Conservation (phyloP, 2,797 vertebrate species). For the Danio jaintianensis region DNA sequence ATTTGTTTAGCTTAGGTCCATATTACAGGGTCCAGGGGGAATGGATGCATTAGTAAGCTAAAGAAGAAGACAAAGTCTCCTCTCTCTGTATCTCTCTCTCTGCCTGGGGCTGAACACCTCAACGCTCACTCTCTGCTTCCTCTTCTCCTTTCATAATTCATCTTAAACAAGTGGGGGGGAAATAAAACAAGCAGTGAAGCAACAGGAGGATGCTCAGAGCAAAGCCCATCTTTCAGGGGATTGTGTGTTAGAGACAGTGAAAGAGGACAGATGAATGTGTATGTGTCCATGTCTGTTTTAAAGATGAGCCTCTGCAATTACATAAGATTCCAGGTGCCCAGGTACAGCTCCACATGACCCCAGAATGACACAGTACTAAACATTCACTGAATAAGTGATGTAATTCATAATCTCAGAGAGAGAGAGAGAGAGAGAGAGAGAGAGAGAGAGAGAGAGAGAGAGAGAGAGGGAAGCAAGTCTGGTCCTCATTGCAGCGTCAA, state of each 20-base stretch:
- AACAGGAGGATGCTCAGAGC: constrained; percentile 62
- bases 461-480: not conserved
- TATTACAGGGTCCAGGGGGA: constrained; percentile 68
- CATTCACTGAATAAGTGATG: not conserved
- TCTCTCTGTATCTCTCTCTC: constrained; percentile 49
- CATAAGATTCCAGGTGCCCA: constrained; percentile 11
- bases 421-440: not conserved
- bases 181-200: constrained; percentile 65
- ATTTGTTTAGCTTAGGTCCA: constrained; percentile 65
- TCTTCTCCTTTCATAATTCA: constrained; percentile 77
- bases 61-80: constrained; percentile 50
- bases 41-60: constrained; percentile 65
- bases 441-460: too few relatives aligned
- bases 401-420: constrained; percentile 16
- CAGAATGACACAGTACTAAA: constrained; percentile 12
- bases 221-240: constrained; percentile 61
- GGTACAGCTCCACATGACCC: not conserved
- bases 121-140: constrained; percentile 61
- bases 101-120: constrained; percentile 68
- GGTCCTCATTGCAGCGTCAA: not conserved
- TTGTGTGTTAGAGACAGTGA: constrained; percentile 36
- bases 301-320: constrained; percentile 43
- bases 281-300: not conserved
- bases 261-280: constrained; percentile 22
- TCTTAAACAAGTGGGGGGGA: constrained; percentile 74